Base-by-base conservation (phyloP, 2,888 invertebrate species). In the Hypomecis punctinalis region DNA sequence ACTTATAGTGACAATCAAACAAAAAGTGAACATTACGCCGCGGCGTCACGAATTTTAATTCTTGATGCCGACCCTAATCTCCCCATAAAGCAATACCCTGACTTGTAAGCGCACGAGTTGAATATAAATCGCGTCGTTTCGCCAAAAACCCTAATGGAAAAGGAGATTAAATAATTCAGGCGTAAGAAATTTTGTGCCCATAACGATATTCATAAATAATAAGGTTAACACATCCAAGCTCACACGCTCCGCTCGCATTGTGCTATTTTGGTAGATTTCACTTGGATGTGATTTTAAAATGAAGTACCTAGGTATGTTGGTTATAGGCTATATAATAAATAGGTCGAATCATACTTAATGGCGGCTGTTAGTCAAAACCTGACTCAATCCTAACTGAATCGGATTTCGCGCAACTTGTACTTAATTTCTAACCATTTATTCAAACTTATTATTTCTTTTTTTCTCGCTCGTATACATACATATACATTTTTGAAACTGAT, bases 101-200 rank as follows among this genome's bases (percentile, higher is more conserved):
- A 82, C 79, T 81, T 81, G 76, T 76, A 76, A 75, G 76, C 80
- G 74, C 79, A 79, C 84, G 84, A 76, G 76, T 80, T 83, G 91
- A 91, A 91, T 91, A 91, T 87, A 92, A 90, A 91, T 90, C 85
- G 89, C 89, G 89, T 89, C 89, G 88, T 91, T 90, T 86, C 79
- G 81, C 79, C 79, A 83, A 88, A 88, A 90, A 87, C 88, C 88
- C 85, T 91, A 91, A 92, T 92, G 91, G 91, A 91, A 91, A 90
- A 89, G 86, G 81, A 86, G 89, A 91, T 91, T 91, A 90, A 91
- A 91, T 92, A 90, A 91, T 91, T 89, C 90, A 91, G 75, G 81
- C 83, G 84, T 84, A 90, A 91, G 90, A 87, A 90, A 90, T 90
- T 90, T 90, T 88, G 86, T 86, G 84, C 80, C 86, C 86, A 89